Percentiles rank a stretch among this genome's conserved stretches.
These are phyloP conservation scores for Cheilosia urbana DNA, from an alignment of 2,888 invertebrate genomes.

Conservation along the genomic window DNA sequence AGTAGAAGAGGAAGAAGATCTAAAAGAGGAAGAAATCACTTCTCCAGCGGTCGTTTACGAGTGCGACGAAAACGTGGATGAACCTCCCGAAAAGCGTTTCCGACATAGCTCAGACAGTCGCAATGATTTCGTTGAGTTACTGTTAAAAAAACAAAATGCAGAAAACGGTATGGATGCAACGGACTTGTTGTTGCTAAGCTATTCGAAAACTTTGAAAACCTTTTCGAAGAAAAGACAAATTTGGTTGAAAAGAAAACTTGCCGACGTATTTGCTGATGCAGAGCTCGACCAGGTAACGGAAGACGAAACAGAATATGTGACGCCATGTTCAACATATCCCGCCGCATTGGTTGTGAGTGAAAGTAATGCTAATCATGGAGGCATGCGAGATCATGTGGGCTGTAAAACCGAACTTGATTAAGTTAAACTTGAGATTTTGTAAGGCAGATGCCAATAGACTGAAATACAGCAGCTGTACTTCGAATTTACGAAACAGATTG, in stretches of 20 bases:
- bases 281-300: constrained; percentile 13
- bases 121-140: not conserved
- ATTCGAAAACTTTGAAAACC: constrained; percentile 3
- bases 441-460: not conserved
- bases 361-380: not conserved
- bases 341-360: not conserved
- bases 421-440: not conserved
- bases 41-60: not conserved
- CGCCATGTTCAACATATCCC: not conserved
- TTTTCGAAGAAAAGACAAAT: constrained; percentile 16
- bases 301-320: not conserved
- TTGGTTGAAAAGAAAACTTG: constrained; percentile 6
- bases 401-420: constrained; percentile 3
- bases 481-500: too few relatives aligned
- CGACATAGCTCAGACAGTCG: not conserved
- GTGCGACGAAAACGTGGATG: not conserved
- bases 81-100: not conserved
- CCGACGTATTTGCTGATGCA: constrained; percentile 6
- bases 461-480: too few relatives aligned
- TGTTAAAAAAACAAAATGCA: not conserved
- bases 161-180: not conserved
- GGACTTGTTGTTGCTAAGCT: constrained; percentile 9
- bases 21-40: too few relatives aligned
- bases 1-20: not conserved
- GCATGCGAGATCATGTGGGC: not conserved